Conservation (phyloP, 2,888 invertebrate genomes). For the Cephonodes hylas region DNA sequence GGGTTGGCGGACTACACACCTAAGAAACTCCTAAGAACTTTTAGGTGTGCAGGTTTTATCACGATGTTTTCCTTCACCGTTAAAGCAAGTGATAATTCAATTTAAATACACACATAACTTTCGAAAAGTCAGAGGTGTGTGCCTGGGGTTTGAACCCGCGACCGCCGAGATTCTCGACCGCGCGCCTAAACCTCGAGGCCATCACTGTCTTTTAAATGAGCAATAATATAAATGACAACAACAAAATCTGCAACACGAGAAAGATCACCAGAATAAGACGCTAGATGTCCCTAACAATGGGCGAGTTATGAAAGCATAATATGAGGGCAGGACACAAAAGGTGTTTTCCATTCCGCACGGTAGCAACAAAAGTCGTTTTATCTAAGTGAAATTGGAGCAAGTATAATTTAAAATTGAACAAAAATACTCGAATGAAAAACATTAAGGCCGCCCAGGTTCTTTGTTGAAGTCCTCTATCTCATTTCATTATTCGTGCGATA, state of each 20-base stretch:
- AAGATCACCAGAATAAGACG: constrained; percentile 12
- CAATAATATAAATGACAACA: no score
- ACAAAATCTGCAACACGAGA: background rate
- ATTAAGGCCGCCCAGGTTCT: background rate
- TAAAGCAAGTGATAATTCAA: no score
- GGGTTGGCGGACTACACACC: no score
- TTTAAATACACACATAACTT: no score
- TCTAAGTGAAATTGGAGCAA: constrained; percentile 4
- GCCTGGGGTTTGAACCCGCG: no score
- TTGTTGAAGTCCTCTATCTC: background rate
- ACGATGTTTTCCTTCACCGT: no score
- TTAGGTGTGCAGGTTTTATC: no score
- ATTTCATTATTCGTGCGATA: background rate
- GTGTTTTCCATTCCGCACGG: constrained; percentile 4
- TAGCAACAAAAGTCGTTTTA: constrained; percentile 5
- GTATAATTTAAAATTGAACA: background rate
- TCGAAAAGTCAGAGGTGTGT: no score
- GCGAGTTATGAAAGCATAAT: constrained; percentile 18
- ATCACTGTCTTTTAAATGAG: no score
- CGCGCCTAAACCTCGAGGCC: no score
- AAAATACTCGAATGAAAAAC: background rate
- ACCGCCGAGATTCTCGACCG: no score
- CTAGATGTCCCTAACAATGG: constrained; percentile 14
- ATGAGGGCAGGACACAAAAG: constrained; percentile 12
- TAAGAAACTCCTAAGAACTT: no score